A percentile compares a stretch with the other conserved stretches of the same genome.
Evolutionary conservation across 2,113 vertebrate genomes (phyloP).

Genomic region (Numenius arquata): DNA sequence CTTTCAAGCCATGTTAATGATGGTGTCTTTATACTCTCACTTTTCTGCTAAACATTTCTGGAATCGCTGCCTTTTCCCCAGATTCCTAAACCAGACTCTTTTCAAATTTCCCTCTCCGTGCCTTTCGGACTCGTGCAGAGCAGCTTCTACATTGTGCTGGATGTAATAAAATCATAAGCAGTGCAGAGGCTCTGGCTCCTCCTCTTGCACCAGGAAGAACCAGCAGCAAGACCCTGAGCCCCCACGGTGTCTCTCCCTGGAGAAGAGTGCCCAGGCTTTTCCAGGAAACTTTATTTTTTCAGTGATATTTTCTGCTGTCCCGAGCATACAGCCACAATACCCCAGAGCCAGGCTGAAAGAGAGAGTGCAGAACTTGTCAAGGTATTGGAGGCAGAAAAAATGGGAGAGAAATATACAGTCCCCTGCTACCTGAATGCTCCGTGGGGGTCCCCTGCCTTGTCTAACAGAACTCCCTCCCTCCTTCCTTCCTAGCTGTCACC

Average conservation of each 20-base stretch:
- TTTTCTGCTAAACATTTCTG: constrained; percentile 18
- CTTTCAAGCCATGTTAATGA: not conserved
- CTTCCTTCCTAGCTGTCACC: not conserved
- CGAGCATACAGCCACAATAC: not conserved
- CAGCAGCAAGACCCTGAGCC: not conserved
- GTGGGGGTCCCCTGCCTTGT: no score
- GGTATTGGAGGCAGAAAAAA: not conserved
- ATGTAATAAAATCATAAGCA: not conserved
- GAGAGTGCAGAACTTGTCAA: not conserved
- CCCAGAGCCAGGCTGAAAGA: not conserved
- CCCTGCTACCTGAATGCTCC: not conserved
- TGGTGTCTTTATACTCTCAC: constrained; percentile 18
- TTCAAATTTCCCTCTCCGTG: not conserved
- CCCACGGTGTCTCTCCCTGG: not conserved
- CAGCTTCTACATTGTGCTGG: not conserved
- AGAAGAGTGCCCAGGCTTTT: not conserved
- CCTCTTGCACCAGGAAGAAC: not conserved
- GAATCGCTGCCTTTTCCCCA: not conserved
- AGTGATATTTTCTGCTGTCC: not conserved
- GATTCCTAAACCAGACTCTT: not conserved
- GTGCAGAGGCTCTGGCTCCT: not conserved
- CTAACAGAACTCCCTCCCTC: not conserved
- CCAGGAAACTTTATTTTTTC: not conserved
- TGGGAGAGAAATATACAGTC: not conserved
- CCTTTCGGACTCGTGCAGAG: not conserved